Evolutionary conservation across 30 jellyfish, hydroid and myxozoan genomes (phyloP), one percentile per base, ranked within the genome.

Genomic region (Hydra vulgaris): DNA sequence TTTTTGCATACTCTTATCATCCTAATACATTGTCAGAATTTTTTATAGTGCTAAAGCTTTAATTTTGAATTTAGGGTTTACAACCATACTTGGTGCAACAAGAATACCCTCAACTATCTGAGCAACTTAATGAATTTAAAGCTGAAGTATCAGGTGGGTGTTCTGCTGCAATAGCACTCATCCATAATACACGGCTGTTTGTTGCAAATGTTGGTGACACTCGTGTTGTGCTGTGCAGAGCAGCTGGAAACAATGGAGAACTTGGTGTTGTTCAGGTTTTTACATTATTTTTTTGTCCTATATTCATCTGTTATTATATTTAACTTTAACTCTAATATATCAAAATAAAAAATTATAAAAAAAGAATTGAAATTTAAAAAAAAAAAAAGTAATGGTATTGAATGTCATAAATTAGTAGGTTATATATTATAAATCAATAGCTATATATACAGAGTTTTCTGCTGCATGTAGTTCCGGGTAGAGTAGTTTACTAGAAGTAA

Each of bases 121-220:
- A 85, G 66, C 78, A 96, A 18, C 81, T 92, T 8, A 84, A 92
- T 24, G 95, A 86, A 61, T 88, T 92, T 20, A 96, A 87, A 55
- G 72, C 24, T 26, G 95, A 87, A 72, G 83, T 92, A 19, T 85
- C 86, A 23, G 96, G 98, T 17, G 98, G 98, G 7, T 76, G 96
- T 16, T 71, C 98, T 26, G 98, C 95, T 22, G 86, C 83, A 25
- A 79, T 92, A 7, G 88, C 89, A 24, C 72, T 92, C 21, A 84
- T 92, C 18, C 95, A 82, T 54, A 81, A 81, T 12, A 27, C 85
- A 53, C 26, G 78, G 54, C 79, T 86, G 53, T 92, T 79, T 66
- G 88, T 92, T 26, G 90, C 96, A 4, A 92, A 84, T 84, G 94
- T 92, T 21, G 98, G 98, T 18, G 94, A 92, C 68, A 85, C 95